Conservation (phyloP, 2,888 invertebrate genomes). For the Zele albiditarsus region DNA sequence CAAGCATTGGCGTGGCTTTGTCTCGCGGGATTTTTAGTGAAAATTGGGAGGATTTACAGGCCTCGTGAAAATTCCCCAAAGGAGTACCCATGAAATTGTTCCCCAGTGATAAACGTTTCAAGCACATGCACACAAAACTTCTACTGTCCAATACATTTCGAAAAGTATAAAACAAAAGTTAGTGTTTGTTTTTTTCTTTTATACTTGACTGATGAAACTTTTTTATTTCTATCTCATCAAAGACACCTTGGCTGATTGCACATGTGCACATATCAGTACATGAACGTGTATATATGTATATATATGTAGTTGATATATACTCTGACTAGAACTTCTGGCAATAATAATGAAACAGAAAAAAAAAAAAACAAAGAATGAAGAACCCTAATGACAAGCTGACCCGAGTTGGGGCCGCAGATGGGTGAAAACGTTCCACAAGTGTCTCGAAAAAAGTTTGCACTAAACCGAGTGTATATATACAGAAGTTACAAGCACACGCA, state of each 20-base stretch:
- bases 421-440: conserved; percentile 49
- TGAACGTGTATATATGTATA: not conserved
- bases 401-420: conserved; percentile 34
- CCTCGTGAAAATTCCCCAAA: not conserved
- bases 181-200: conserved; percentile 1
- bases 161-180: not conserved
- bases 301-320: not conserved
- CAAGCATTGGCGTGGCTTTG: conserved; percentile 9
- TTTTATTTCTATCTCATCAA: not conserved
- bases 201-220: not conserved
- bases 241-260: conserved; percentile 20
- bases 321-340: conserved; percentile 8
- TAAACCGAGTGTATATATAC: conserved; percentile 31
- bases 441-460: conserved; percentile 49
- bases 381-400: conserved; percentile 40
- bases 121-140: not conserved
- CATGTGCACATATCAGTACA: not conserved
- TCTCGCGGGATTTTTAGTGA: conserved; percentile 28
- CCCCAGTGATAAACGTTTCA: conserved; percentile 35
- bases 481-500: not conserved
- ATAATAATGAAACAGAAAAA: not conserved
- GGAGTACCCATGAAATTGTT: conserved; percentile 26
- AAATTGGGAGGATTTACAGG: conserved; percentile 36
- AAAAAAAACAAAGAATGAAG: conserved; percentile 27
- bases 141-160: conserved; percentile 14